phyloP scores from a whole-genome alignment of 53 echinoderm and acorn worm genomes.

The Echinometra lucunter region DNA sequence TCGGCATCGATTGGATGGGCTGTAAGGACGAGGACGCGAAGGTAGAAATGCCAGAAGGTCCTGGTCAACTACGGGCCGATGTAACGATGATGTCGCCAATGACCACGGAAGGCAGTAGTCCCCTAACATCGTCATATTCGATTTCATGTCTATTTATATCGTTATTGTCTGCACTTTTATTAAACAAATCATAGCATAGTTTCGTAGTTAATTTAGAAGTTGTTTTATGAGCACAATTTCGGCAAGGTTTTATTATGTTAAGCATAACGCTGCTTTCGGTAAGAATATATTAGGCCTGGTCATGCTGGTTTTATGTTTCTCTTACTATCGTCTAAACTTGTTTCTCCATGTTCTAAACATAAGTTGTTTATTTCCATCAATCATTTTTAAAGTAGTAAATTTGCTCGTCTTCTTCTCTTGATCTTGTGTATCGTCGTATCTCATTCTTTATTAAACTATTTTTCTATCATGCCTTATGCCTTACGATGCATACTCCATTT shows the following conservation, averaged over 20 bases:
- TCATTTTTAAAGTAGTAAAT: not conserved
- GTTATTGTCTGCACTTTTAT: not conserved
- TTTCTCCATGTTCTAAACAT: too few species aligned
- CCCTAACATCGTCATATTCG: not conserved
- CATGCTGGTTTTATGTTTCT: too few species aligned
- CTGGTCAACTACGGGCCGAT: conserved; percentile 36
- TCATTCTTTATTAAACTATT: not conserved
- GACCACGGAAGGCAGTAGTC: not conserved
- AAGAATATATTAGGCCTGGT: not conserved
- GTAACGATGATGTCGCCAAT: not conserved
- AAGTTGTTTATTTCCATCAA: too few species aligned
- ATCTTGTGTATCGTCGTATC: not conserved
- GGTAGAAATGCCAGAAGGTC: not conserved
- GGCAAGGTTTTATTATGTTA: not conserved
- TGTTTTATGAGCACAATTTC: not conserved
- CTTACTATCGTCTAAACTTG: too few species aligned
- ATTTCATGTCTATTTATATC: not conserved
- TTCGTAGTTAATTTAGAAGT: not conserved
- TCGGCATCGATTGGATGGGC: conserved; percentile 94
- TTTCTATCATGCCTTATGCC: not conserved
- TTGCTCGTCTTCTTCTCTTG: not conserved
- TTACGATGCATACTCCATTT: not conserved
- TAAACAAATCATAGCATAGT: not conserved
- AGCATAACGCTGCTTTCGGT: not conserved
- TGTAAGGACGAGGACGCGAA: conserved; percentile 71